Evolutionary conservation across 1,140 invertebrate species (phyloP).

Genomic region (Zaprionus camerounensis): DNA sequence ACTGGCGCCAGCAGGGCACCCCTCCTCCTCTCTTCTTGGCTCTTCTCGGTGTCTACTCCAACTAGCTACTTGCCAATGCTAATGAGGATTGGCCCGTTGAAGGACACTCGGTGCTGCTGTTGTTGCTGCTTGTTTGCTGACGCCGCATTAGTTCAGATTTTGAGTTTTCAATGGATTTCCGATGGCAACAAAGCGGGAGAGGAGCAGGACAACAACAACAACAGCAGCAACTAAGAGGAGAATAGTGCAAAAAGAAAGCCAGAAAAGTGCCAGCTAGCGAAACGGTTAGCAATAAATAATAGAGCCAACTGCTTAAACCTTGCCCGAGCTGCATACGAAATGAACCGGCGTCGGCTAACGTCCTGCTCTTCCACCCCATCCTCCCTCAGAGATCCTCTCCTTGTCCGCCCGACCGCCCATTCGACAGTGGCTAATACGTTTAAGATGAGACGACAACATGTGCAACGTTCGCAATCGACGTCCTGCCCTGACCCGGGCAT

Average conservation of each 20-base stretch:
- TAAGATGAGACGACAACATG: conserved; percentile 82
- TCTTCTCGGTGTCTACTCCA: neutral
- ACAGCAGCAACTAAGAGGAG: no score
- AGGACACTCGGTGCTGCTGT: conserved; percentile 51
- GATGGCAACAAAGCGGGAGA: conserved; percentile 18
- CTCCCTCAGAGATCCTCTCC: neutral
- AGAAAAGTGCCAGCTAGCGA: conserved; percentile 50
- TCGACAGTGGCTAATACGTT: conserved; percentile 70
- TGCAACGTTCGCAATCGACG: conserved; percentile 71
- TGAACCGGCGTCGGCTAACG: conserved; percentile 40
- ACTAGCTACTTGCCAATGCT: conserved; percentile 48
- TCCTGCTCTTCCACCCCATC: neutral
- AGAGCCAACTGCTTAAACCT: conserved; percentile 78
- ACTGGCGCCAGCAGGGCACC: conserved; percentile 49
- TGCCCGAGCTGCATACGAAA: conserved; percentile 76
- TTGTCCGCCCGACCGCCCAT: conserved; percentile 17
- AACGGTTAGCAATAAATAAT: conserved; percentile 78
- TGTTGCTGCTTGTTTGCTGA: conserved; percentile 64
- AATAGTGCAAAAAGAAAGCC: neutral
- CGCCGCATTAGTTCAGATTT: conserved; percentile 77
- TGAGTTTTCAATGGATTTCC: conserved; percentile 70
- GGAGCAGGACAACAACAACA: neutral
- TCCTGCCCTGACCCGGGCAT: conserved; percentile 66
- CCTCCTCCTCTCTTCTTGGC: neutral
- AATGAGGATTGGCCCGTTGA: conserved; percentile 63